Evolutionary conservation across 2,888 invertebrate genomes (phyloP).

Genomic region (Hedya salicella): DNA sequence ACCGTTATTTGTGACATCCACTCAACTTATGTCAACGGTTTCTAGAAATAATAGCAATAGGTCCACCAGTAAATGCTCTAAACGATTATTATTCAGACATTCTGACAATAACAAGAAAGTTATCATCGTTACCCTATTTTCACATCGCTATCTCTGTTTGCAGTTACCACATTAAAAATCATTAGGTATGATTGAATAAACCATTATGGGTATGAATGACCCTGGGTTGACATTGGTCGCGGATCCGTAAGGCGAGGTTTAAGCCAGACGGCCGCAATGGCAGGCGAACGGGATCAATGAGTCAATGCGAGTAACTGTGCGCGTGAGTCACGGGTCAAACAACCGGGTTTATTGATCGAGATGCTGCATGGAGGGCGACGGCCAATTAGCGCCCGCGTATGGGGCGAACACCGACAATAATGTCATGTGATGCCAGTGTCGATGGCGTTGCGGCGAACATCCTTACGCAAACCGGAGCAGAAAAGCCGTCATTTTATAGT

Average conservation of each 20-base stretch:
- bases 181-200: too few species aligned
- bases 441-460: too few species aligned
- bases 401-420: background rate
- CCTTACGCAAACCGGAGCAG: too few species aligned
- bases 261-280: background rate
- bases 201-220: too few species aligned
- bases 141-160: constrained; percentile 10
- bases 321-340: constrained; percentile 44
- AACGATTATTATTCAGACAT: background rate
- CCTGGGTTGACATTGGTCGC: background rate
- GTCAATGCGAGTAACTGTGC: constrained; percentile 41
- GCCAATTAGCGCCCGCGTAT: background rate
- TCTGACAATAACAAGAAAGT: constrained; percentile 1
- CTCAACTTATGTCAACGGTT: background rate
- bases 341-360: constrained; percentile 44
- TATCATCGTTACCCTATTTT: constrained; percentile 22
- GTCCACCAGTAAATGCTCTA: background rate
- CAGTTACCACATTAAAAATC: constrained; percentile 23
- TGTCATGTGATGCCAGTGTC: background rate
- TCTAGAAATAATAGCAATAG: background rate
- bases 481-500: too few species aligned
- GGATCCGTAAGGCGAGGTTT: constrained; percentile 14
- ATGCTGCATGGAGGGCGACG: constrained; percentile 21
- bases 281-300: constrained; percentile 37
- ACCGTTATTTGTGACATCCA: constrained; percentile 1